Percentiles rank a stretch among this genome's conserved stretches.
Evolutionary conservation across 2,113 vertebrate species (phyloP).

Genomic region (Psittacara wagleri): DNA sequence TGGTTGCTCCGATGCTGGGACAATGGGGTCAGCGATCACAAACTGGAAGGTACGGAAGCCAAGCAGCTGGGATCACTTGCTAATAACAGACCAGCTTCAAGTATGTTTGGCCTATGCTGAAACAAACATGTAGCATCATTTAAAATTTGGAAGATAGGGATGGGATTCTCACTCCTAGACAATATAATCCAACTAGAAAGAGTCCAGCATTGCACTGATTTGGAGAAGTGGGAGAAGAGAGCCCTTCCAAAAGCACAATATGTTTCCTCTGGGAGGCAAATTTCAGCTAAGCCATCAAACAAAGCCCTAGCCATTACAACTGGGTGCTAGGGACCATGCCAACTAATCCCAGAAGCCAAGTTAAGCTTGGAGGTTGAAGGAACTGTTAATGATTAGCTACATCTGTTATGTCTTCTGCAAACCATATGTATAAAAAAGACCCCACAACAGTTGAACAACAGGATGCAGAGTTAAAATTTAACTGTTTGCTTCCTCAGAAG

Average conservation of each 20-base stretch:
- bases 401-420: background rate
- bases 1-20: no score
- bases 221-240: background rate
- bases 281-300: background rate
- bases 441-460: background rate
- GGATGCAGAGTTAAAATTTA: slow-evolving; percentile 33
- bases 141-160: background rate
- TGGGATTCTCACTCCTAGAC: background rate
- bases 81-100: background rate
- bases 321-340: background rate
- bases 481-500: slow-evolving; percentile 3
- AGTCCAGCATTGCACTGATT: background rate
- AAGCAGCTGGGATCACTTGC: no score
- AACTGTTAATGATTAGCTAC: slow-evolving; percentile 23
- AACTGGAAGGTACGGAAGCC: no score
- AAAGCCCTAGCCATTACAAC: background rate
- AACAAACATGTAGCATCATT: background rate
- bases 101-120: background rate
- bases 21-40: no score
- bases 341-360: background rate
- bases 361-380: background rate
- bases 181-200: background rate
- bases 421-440: background rate
- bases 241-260: background rate
- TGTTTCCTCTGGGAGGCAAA: background rate